These are phyloP conservation scores for Microtus ochrogaster DNA, from an alignment of 2,113 vertebrate genomes.

Conservation along the genomic window DNA sequence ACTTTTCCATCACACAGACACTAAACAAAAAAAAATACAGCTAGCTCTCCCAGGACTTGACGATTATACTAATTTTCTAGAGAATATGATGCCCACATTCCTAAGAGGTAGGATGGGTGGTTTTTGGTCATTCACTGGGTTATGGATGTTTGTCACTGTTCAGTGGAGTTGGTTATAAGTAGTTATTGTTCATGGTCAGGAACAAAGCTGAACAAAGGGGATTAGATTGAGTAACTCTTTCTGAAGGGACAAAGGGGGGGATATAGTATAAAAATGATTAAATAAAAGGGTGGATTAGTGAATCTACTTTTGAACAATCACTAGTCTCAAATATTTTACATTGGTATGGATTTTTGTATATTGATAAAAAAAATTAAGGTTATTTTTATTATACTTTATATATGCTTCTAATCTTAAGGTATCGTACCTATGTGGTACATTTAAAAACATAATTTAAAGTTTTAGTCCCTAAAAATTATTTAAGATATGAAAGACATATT, in stretches of 20 bases:
- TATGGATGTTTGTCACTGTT: background rate
- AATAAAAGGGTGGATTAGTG: background rate
- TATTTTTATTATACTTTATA: background rate
- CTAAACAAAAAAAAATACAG: background rate
- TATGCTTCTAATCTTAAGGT: background rate
- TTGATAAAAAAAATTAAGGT: background rate
- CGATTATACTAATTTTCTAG: background rate
- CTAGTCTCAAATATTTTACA: background rate
- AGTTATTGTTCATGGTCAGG: background rate
- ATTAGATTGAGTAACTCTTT: background rate
- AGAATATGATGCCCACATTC: background rate
- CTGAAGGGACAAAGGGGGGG: background rate
- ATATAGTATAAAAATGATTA: background rate
- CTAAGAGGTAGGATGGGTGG: background rate
- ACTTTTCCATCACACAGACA: background rate
- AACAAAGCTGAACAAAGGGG: background rate
- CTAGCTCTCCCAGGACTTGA: background rate
- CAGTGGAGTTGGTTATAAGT: background rate
- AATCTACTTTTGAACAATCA: background rate
- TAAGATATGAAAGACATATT: background rate
- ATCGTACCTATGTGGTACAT: background rate
- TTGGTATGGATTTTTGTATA: background rate
- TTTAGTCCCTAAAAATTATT: background rate
- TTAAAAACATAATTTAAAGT: background rate
- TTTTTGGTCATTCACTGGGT: background rate